phyloP scores from a whole-genome alignment of 2,797 vertebrate genomes.

The Anniella stebbinsi region DNA sequence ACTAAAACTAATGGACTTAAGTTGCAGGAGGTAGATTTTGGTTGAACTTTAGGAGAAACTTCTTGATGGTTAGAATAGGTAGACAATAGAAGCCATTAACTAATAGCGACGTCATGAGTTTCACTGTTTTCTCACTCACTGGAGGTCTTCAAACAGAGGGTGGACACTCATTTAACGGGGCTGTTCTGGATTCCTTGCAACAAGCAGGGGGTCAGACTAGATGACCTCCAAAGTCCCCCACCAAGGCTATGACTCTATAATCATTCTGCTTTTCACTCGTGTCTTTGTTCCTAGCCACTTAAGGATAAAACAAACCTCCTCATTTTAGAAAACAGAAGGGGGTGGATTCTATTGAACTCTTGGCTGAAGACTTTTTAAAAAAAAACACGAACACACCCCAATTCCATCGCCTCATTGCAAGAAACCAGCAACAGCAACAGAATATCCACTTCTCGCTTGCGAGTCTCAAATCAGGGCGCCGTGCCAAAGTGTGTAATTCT shows the following conservation, averaged over 20 bases:
- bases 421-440: conserved; percentile 18
- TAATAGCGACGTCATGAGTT: too few species aligned
- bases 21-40: too few species aligned
- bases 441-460: accelerated
- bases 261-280: neutral
- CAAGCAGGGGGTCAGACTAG: too few species aligned
- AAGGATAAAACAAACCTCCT: neutral
- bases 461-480: conserved; percentile 1
- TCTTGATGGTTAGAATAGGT: too few species aligned
- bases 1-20: too few species aligned
- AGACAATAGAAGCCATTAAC: too few species aligned
- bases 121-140: too few species aligned
- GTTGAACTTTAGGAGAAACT: too few species aligned
- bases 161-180: too few species aligned
- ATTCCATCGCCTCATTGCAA: neutral
- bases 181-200: too few species aligned
- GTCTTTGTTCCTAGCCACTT: neutral
- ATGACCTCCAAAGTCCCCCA: too few species aligned
- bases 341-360: accelerated
- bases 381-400: neutral
- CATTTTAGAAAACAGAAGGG: neutral
- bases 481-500: conserved; percentile 55
- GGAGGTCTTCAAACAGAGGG: too few species aligned
- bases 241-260: neutral
- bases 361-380: neutral